Evolutionary conservation across 2,888 invertebrate genomes (phyloP).

Genomic region (Drosophila emarginata): DNA sequence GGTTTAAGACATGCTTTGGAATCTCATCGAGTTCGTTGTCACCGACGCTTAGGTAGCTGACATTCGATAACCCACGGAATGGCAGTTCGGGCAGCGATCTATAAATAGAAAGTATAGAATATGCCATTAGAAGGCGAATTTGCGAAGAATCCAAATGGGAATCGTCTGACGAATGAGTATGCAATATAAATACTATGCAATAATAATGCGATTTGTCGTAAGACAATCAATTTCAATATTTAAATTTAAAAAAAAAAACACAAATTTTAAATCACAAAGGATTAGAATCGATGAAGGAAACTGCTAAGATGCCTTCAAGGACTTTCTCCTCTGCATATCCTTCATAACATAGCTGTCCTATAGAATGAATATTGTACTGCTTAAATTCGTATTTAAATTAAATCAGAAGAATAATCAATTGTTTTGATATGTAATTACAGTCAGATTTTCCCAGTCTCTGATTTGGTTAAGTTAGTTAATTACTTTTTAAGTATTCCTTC

Average conservation of each 20-base stretch:
- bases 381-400: too few relatives aligned
- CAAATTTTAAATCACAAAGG: too few relatives aligned
- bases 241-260: background rate
- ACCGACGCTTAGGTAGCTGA: conserved; percentile 90
- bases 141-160: background rate
- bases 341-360: too few relatives aligned
- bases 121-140: conserved; percentile 41
- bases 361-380: too few relatives aligned
- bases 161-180: conserved; percentile 2
- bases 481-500: too few relatives aligned
- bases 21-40: conserved; percentile 90
- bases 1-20: conserved; percentile 89
- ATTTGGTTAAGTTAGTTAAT: too few relatives aligned
- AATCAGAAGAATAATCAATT: too few relatives aligned
- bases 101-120: conserved; percentile 54
- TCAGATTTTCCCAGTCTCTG: too few relatives aligned
- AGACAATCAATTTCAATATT: background rate
- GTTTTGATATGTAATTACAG: too few relatives aligned
- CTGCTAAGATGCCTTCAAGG: too few relatives aligned
- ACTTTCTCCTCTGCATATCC: too few relatives aligned
- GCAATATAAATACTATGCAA: conserved; percentile 1
- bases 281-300: too few relatives aligned
- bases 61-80: conserved; percentile 89
- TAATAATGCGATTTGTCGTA: background rate
- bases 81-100: conserved; percentile 89